Evolutionary conservation across 2,113 vertebrate genomes (phyloP).

Genomic region (Poeciliopsis occidentalis): DNA sequence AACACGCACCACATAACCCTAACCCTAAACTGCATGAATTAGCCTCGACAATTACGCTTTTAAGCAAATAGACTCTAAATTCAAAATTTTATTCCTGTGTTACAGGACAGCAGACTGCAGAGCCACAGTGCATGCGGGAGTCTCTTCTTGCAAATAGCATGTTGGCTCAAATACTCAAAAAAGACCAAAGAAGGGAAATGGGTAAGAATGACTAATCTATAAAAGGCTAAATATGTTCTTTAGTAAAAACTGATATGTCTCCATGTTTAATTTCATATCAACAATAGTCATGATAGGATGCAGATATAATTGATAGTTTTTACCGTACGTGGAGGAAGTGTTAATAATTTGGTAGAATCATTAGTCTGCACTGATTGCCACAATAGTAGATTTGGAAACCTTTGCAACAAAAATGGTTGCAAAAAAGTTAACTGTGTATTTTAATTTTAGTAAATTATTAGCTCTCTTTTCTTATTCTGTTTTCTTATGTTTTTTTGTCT

Average conservation of each 20-base stretch:
- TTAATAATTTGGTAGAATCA: too few species aligned
- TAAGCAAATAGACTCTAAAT: background rate
- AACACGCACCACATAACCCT: background rate
- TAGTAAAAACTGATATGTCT: background rate
- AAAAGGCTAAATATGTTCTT: background rate
- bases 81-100: background rate
- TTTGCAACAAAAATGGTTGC: background rate
- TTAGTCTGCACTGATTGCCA: too few species aligned
- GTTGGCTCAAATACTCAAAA: background rate
- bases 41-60: background rate
- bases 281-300: background rate
- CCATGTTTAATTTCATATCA: background rate
- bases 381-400: too few species aligned
- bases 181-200: background rate
- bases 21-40: background rate
- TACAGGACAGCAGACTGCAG: background rate
- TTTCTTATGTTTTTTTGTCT: background rate
- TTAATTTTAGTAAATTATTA: background rate
- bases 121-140: background rate
- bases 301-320: background rate
- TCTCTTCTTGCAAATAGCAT: background rate
- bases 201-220: constrained; percentile 1
- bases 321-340: too few species aligned
- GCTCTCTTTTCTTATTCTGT: background rate
- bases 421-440: background rate